Evolutionary conservation across 2,888 invertebrate species (phyloP).

Genomic region (Amiota communis): DNA sequence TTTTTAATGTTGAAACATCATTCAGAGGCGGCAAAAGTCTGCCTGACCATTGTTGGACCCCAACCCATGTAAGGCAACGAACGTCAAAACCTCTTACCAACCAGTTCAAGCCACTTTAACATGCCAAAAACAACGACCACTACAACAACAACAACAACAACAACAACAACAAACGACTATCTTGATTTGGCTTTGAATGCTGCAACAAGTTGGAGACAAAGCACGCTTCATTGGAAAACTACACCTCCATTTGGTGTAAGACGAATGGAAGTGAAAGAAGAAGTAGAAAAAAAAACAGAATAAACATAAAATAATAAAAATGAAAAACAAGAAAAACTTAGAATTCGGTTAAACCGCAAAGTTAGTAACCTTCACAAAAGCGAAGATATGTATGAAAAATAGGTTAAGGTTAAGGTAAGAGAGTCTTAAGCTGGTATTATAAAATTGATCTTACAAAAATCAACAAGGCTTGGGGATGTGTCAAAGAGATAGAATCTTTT

Average conservation of each 20-base stretch:
- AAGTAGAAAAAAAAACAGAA: slow-evolving; percentile 1
- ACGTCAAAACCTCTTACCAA: slow-evolving; percentile 16
- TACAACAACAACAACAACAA: neutral
- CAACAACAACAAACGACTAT: slow-evolving; percentile 14
- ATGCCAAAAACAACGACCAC: neutral
- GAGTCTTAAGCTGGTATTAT: too few relatives aligned
- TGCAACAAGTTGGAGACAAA: slow-evolving; percentile 23
- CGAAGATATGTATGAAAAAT: neutral
- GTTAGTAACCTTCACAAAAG: neutral
- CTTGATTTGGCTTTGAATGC: slow-evolving; percentile 14
- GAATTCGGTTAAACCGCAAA: neutral
- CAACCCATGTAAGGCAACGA: neutral
- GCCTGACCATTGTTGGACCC: slow-evolving; percentile 11
- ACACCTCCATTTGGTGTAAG: neutral
- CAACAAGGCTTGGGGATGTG: too few relatives aligned
- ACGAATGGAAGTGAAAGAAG: neutral
- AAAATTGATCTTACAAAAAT: too few relatives aligned
- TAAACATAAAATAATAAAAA: slow-evolving; percentile 6
- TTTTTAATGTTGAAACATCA: slow-evolving; percentile 8
- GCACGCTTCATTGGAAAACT: slow-evolving; percentile 30
- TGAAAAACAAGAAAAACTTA: neutral
- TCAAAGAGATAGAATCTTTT: too few relatives aligned
- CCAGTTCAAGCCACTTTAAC: slow-evolving; percentile 22
- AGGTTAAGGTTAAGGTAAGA: too few relatives aligned
- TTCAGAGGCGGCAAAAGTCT: slow-evolving; percentile 23